Base-by-base conservation (phyloP, 2,888 invertebrate genomes). In the Empis livida region DNA sequence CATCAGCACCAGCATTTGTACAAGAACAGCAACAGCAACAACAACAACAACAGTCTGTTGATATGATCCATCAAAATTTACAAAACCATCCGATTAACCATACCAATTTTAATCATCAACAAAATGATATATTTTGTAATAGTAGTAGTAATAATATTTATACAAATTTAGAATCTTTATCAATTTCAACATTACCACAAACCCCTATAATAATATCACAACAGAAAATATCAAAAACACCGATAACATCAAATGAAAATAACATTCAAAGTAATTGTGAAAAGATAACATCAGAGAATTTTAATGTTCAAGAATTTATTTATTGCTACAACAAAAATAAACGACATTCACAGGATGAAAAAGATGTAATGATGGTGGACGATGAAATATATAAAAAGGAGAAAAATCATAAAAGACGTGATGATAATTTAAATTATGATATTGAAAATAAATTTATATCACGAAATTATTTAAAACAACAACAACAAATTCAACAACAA, bases 81-180 rank as follows among this genome's bases (percentile, higher is more conserved):
- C 27, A 8, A 47, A 43, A n/a, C 51, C 51, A 13, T 45, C 51
- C 8, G 47, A 51, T 43, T 45, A 49, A 45, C 20, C 51, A 49
- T 38, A 47, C 51, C 30, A 42, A 39, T 31, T 49, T 45, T 27
- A 39, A 43, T 27, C 30, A 16, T 16, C 43, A 38, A 14, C 44
- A 43, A 16, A 45, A 43, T 20, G 38, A 14, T 8, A 27, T 31
- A 32, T 20, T 15, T 15, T 27, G 14, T 27, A 27, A 5, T 8
- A 4, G 14, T 27, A 27, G 2, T 8, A 4, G 8, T 27, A 27
- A 9, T 6, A 27, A 27, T 27, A 27, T 27, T 8, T 27, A 27
- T 27, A 27, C 23, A 27, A 27, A 27, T 27, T 8, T 27, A 27
- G 23, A 27, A 27, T 8, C 23, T 8, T 27, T 27, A 27, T 27